Evolutionary conservation across 2,888 invertebrate species (phyloP).

Genomic region (Morpho achilles): DNA sequence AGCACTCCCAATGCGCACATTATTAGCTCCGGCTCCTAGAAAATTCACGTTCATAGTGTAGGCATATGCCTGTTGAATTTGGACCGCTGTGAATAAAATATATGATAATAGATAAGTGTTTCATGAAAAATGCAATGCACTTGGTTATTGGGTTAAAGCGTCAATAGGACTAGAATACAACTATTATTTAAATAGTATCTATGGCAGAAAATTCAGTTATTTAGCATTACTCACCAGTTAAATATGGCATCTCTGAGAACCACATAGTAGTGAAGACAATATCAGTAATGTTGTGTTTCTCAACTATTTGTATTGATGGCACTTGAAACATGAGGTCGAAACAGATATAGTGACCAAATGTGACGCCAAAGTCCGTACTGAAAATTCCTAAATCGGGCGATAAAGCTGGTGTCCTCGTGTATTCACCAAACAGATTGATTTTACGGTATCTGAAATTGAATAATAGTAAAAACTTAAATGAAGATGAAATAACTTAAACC

Average conservation of each 20-base stretch:
- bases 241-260: constrained; percentile 89
- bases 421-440: constrained; percentile 76
- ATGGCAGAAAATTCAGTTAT: not conserved
- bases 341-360: constrained; percentile 89
- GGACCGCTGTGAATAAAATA: constrained; percentile 63
- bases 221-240: constrained; percentile 76
- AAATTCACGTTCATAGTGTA: constrained; percentile 83
- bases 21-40: constrained; percentile 84
- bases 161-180: too few relatives aligned
- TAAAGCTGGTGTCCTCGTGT: constrained; percentile 72
- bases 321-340: constrained; percentile 89
- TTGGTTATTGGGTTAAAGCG: not conserved
- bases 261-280: constrained; percentile 86
- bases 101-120: not conserved
- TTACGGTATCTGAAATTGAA: constrained; percentile 63
- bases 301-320: constrained; percentile 81
- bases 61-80: constrained; percentile 85
- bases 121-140: not conserved
- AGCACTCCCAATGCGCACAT: constrained; percentile 78
- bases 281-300: constrained; percentile 76
- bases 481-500: not conserved
- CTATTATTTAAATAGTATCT: too few relatives aligned
- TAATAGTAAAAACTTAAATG: not conserved
- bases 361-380: constrained; percentile 86
- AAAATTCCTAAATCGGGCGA: constrained; percentile 81